Percentiles rank a stretch among this genome's conserved stretches.
phyloP scores from a whole-genome alignment of 2,888 invertebrate species.

The Drosophila robusta region DNA sequence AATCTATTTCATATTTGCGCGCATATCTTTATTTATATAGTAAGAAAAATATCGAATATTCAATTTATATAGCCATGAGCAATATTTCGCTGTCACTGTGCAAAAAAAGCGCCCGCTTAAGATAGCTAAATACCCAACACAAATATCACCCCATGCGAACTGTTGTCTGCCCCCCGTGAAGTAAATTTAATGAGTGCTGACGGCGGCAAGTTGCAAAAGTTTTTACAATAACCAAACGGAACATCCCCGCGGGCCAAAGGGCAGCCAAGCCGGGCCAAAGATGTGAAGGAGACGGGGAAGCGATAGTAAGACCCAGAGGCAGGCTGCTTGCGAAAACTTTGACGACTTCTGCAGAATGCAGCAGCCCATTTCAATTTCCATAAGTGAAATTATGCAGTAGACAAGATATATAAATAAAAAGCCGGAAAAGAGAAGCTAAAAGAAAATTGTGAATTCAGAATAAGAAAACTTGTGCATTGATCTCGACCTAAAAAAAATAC shows the following conservation, averaged over 20 bases:
- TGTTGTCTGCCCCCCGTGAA: slow-evolving; percentile 1
- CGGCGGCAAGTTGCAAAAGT: slow-evolving; percentile 43
- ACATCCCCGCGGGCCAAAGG: background rate
- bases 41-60: too few species aligned
- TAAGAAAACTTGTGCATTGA: background rate
- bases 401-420: background rate
- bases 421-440: background rate
- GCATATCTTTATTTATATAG: too few species aligned
- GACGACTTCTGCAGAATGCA: slow-evolving; percentile 16
- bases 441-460: background rate
- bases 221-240: slow-evolving; percentile 19
- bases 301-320: too few species aligned
- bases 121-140: slow-evolving; percentile 1
- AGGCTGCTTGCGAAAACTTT: slow-evolving; percentile 11
- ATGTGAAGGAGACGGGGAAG: too few species aligned
- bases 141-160: slow-evolving; percentile 12
- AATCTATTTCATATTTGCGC: too few species aligned
- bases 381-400: slow-evolving; percentile 12
- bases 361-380: slow-evolving; percentile 12
- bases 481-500: background rate
- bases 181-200: slow-evolving; percentile 53
- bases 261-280: background rate
- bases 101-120: background rate
- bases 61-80: too few species aligned
- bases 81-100: too few species aligned